These are phyloP conservation scores for Ageneiosus marmoratus DNA, from an alignment of 2,113 vertebrate species.

Conservation along the genomic window DNA sequence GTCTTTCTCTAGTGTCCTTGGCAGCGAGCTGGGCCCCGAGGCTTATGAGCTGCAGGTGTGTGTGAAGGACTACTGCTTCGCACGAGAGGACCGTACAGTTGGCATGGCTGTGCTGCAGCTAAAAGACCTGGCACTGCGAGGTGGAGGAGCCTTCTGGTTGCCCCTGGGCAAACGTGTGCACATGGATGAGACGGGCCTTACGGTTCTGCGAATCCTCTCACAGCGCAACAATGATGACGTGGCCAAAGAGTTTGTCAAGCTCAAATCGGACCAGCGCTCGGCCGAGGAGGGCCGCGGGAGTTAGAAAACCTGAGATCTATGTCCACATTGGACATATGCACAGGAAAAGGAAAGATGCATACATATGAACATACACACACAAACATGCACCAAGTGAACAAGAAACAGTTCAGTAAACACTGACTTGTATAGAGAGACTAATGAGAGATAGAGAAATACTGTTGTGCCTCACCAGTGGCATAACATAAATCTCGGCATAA, in stretches of 20 bases:
- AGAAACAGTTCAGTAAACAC: conserved; percentile 7
- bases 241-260: conserved; percentile 96
- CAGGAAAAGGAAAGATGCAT: background rate
- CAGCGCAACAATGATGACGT: conserved; percentile 97
- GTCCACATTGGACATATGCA: background rate
- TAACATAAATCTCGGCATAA: conserved; percentile 25
- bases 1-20: conserved; percentile 76
- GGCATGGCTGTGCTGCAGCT: conserved; percentile 90
- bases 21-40: conserved; percentile 86
- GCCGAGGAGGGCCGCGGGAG: conserved; percentile 83
- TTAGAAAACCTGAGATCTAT: conserved; percentile 59
- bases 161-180: conserved; percentile 88
- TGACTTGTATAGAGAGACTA: conserved; percentile 3
- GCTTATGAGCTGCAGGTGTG: conserved; percentile 96
- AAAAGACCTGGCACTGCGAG: conserved; percentile 81
- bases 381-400: conserved; percentile 52
- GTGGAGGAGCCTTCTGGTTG: conserved; percentile 87
- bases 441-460: background rate
- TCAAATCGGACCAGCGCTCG: conserved; percentile 95
- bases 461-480: conserved; percentile 24
- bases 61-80: conserved; percentile 98
- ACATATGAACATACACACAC: conserved; percentile 25
- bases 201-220: conserved; percentile 93
- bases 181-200: conserved; percentile 98
- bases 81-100: conserved; percentile 91